Evolutionary conservation across 2,797 vertebrate species (phyloP).

Genomic region (Oreonectes daqikongensis): DNA sequence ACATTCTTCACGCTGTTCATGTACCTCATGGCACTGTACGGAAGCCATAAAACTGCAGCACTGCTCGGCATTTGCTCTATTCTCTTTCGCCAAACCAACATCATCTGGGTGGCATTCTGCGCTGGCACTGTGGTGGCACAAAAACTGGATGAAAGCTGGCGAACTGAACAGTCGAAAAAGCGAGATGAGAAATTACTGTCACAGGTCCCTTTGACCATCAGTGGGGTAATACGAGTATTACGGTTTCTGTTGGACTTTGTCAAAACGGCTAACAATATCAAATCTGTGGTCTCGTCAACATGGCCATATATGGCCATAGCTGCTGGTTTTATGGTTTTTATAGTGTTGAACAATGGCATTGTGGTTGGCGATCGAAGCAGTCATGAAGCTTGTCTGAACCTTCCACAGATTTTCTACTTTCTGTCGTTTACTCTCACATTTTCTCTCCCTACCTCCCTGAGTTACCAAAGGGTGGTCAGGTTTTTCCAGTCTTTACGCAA

Average conservation of each 20-base stretch:
- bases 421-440: constrained; percentile 87
- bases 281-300: constrained; percentile 70
- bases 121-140: constrained; percentile 83
- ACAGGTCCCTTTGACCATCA: constrained; percentile 72
- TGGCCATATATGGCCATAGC: constrained; percentile 86
- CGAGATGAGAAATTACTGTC: constrained; percentile 80
- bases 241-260: constrained; percentile 79
- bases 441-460: constrained; percentile 83
- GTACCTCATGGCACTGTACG: constrained; percentile 94
- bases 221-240: constrained; percentile 72
- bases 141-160: constrained; percentile 88
- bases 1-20: constrained; percentile 94
- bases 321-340: constrained; percentile 78
- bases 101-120: constrained; percentile 95
- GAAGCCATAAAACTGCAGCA: constrained; percentile 89
- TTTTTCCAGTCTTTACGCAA: constrained; percentile 81
- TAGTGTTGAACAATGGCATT: constrained; percentile 86
- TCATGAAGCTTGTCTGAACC: constrained; percentile 90
- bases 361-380: constrained; percentile 90
- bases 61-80: constrained; percentile 88
- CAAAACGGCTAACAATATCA: constrained; percentile 69
- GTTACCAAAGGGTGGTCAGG: constrained; percentile 73
- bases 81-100: constrained; percentile 95
- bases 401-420: constrained; percentile 95
- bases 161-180: constrained; percentile 82